Conservation (phyloP, 1,140 invertebrate genomes). For the Drosophila pandora region DNA sequence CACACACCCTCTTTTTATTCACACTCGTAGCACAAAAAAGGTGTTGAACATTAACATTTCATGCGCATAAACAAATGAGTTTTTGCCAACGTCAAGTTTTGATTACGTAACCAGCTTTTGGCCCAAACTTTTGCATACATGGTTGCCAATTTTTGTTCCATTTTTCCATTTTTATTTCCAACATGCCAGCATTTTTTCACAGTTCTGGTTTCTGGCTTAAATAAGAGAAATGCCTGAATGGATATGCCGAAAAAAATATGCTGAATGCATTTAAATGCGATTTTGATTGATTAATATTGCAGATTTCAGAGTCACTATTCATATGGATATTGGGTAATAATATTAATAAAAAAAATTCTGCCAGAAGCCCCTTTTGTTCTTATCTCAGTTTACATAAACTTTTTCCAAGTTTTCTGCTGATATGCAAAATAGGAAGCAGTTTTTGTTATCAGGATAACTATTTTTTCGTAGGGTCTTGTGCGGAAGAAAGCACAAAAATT, state of each 20-base stretch:
- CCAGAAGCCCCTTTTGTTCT: no score
- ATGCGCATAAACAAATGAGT: slow-evolving; percentile 77
- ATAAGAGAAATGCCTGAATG: slow-evolving; percentile 4
- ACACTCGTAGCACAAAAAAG: slow-evolving; percentile 45
- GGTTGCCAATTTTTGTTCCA: slow-evolving; percentile 8
- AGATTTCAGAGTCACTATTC: neutral
- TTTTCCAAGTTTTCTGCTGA: neutral
- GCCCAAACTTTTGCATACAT: slow-evolving; percentile 24
- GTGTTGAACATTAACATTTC: slow-evolving; percentile 75
- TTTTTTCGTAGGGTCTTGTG: slow-evolving; percentile 15
- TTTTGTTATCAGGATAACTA: slow-evolving; percentile 8
- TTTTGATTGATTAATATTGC: neutral
- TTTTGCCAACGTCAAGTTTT: slow-evolving; percentile 65
- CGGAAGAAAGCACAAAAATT: slow-evolving; percentile 3
- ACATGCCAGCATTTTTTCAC: neutral
- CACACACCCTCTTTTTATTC: slow-evolving; percentile 7
- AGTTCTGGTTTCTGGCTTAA: slow-evolving; percentile 7
- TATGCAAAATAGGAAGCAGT: slow-evolving; percentile 25
- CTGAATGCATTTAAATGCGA: neutral
- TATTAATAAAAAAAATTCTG: no score
- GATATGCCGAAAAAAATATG: neutral
- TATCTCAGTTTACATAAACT: no score
- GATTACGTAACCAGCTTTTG: slow-evolving; percentile 59
- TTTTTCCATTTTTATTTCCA: neutral
- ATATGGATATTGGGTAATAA: neutral